phyloP scores from a whole-genome alignment of 1,140 invertebrate genomes.

The Sweltsa coloradensis region DNA sequence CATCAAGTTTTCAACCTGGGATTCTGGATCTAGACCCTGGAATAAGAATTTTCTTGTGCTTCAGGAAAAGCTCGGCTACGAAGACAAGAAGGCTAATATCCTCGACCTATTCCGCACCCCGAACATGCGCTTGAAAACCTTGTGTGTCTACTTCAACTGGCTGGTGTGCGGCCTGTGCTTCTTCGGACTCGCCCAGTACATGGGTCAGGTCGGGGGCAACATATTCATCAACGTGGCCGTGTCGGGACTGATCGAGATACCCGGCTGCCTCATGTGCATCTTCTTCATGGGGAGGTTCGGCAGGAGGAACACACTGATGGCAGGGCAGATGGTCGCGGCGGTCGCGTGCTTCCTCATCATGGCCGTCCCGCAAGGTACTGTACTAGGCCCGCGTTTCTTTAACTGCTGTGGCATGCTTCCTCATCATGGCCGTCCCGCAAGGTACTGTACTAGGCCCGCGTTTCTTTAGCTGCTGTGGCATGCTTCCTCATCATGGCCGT shows the following conservation, averaged over 20 bases:
- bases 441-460: too few species aligned
- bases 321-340: slow-evolving; percentile 46
- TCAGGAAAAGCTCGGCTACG: too few species aligned
- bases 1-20: too few species aligned
- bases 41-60: too few species aligned
- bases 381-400: too few species aligned
- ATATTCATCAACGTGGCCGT: slow-evolving; percentile 61
- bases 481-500: too few species aligned
- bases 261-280: slow-evolving; percentile 52
- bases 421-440: too few species aligned
- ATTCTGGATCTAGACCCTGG: too few species aligned
- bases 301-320: slow-evolving; percentile 46
- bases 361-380: slow-evolving; percentile 33
- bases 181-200: slow-evolving; percentile 63
- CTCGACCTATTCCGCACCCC: slow-evolving; percentile 58
- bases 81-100: slow-evolving; percentile 39
- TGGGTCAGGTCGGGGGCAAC: slow-evolving; percentile 53
- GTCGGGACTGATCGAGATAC: slow-evolving; percentile 50
- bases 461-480: too few species aligned
- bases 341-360: slow-evolving; percentile 47
- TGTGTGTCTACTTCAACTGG: slow-evolving; percentile 59
- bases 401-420: too few species aligned
- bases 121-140: slow-evolving; percentile 56
- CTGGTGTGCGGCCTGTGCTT: slow-evolving; percentile 58
- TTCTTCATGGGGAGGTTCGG: slow-evolving; percentile 49